Evolutionary conservation across 2,797 vertebrate genomes (phyloP).

Genomic region (Argentina silus): DNA sequence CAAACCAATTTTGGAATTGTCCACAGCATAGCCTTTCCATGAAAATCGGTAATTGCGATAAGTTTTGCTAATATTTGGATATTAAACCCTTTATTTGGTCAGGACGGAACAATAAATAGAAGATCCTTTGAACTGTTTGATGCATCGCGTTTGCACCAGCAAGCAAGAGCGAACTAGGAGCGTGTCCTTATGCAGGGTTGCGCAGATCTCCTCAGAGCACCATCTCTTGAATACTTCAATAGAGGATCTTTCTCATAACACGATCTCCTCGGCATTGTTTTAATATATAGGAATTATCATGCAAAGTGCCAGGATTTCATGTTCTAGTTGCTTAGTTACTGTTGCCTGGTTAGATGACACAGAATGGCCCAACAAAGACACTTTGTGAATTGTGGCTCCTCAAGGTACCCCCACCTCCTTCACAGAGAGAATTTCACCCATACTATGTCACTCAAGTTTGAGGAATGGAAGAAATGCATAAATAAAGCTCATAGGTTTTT

Average conservation of each 20-base stretch:
- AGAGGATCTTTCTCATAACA: constrained; percentile 6
- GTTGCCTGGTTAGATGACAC: constrained; percentile 73
- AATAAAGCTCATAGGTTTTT: too few relatives aligned
- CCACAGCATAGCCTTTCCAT: too few relatives aligned
- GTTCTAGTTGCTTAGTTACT: constrained; percentile 83
- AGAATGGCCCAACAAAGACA: neutral
- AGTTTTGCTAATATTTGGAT: too few relatives aligned
- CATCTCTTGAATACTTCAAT: neutral
- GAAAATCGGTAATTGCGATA: too few relatives aligned
- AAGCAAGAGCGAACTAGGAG: constrained; percentile 26
- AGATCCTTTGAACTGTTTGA: neutral
- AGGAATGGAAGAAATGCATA: too few relatives aligned
- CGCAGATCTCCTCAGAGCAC: constrained; percentile 16
- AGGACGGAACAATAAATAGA: neutral
- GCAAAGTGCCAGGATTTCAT: constrained; percentile 49
- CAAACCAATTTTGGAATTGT: too few relatives aligned
- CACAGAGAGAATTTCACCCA: neutral
- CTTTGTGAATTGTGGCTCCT: neutral
- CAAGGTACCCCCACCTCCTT: neutral
- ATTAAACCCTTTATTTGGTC: too few relatives aligned
- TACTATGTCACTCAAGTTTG: too few relatives aligned
- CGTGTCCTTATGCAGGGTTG: constrained; percentile 5
- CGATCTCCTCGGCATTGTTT: constrained; percentile 4
- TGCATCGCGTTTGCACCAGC: constrained; percentile 14
- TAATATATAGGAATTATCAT: constrained; percentile 47